These are phyloP conservation scores for Noturus placidus DNA, from an alignment of 2,113 vertebrate species.

Conservation along the genomic window DNA sequence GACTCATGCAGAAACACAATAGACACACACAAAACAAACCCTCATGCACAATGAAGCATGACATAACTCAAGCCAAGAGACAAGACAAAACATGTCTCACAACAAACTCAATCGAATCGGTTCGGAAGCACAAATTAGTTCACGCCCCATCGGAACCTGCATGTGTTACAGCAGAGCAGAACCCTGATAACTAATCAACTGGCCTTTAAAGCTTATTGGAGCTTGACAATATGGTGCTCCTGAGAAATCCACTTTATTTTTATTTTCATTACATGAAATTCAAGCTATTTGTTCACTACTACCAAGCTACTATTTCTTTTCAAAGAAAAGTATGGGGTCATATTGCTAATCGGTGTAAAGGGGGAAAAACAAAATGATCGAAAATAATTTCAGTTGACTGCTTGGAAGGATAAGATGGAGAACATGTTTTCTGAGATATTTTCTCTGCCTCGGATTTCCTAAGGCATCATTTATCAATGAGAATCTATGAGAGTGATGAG, in stretches of 20 bases:
- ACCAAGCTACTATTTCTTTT: background rate
- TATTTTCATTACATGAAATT: background rate
- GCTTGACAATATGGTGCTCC: background rate
- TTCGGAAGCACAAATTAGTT: slow-evolving; percentile 19
- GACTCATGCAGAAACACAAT: slow-evolving; percentile 17
- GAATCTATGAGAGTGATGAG: background rate
- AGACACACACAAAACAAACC: background rate
- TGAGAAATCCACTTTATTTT: background rate
- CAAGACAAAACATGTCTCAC: slow-evolving; percentile 6
- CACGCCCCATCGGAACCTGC: background rate
- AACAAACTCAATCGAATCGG: slow-evolving; percentile 10
- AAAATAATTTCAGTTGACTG: background rate
- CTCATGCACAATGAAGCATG: slow-evolving; percentile 7
- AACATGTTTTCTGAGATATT: background rate
- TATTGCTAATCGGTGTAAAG: background rate
- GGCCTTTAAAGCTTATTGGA: background rate
- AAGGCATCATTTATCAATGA: background rate
- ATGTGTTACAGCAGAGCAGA: background rate
- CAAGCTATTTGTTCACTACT: background rate
- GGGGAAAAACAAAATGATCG: no score
- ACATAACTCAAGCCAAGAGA: slow-evolving; percentile 13
- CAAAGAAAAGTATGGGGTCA: background rate
- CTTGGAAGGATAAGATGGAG: background rate
- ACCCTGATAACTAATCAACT: background rate
- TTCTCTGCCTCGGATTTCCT: background rate